Evolutionary conservation across 2,113 vertebrate genomes (phyloP), one percentile per base, ranked within the genome.

Genomic region (Guaruba guarouba): DNA sequence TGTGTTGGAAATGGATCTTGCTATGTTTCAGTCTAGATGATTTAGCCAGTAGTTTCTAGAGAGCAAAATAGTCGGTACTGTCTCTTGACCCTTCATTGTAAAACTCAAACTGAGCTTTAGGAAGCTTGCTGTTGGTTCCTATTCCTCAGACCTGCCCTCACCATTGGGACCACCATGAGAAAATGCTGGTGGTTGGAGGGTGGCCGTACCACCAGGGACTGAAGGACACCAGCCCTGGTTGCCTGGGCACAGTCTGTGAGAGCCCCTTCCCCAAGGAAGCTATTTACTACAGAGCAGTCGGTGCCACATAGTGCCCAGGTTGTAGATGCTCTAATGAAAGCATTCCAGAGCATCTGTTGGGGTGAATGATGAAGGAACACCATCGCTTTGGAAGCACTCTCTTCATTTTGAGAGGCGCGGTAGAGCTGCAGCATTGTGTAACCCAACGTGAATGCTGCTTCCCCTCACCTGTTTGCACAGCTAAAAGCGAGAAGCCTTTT

Each of bases 171-270:
- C 18, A 7, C n/a, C 7, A 44, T 31, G 51, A 81, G 73, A 48
- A 54, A 68, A 17, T 0, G 0, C 46, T 0, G 0, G 27, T 13
- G 68, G 41, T 24, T 75, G 19, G 16, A 22, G 12, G 22, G 29
- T 37, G 23, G 39, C 35, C 0, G 0, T 57, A 37, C 12, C 35
- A 29, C 24, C 6, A 66, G 63, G 39, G 41, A 25, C n/a, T 19
- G 89, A 48, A 10, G 54, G 68, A 6, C 49, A 37, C 17, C 4
- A 41, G 51, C 43, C 46, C 74, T 57, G 46, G 4, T 7, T 73
- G 25, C 20, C 35, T 35, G 24, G 10, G 39, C 33, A 55, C 3
- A 2, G 13, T 8, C 52, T 41, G 37, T 5, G 9, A 66, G 23
- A 71, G 39, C 33, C 25, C 15, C 7, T 66, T 81, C 49, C 52